Base-by-base conservation (phyloP, 2,113 vertebrate genomes). In the Spilogale gracilis region DNA sequence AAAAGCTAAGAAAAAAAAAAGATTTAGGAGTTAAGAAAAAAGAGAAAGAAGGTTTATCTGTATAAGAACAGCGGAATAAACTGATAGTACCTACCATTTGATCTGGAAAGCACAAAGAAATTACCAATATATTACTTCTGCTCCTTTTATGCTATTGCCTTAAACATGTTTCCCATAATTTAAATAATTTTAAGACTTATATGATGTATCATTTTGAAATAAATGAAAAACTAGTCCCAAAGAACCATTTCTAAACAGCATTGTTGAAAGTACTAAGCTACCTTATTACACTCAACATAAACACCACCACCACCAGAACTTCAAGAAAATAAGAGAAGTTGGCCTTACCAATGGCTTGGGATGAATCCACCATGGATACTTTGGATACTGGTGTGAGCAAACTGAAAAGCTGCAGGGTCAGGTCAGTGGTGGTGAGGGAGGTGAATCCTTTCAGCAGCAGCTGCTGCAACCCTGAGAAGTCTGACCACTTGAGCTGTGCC, bases 361-460 rank as follows among this genome's bases (percentile, higher is more conserved):
- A 99, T 83, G 99, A 99, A 98, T 99, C 99, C 65, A 99, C 99
- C 98, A 99, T 99, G n/a, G 99, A 98, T 63, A 99, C 99, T 80
- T 99, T 99, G 92, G 99, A 99, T 63, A 99, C 99, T 0, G 99
- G 99, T 0, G 99, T 99, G 94, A 99, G 99, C 98, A 99, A 98
- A 98, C 99, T 99, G 92, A 99, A 99, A 54, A 99, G 99, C 85
- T 99, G 99, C 67, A 99, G 98, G 0, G 99, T 99, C 65, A 99
- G 99, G 98, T 99, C 99, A 0, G 99, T 99, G 14, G 99, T 99
- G 79, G 99, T 99, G 88, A 99, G 99, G 25, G 99, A 99, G 4
- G 99, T 99, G 98, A 99, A 99, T 50, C 99, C 99, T 98, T 99
- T 99, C 38, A 99, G 98, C 73, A 99, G 98, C 3, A 99, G 99